Evolutionary conservation across 2,113 vertebrate genomes (phyloP).

Genomic region (Sigmodon hispidus): DNA sequence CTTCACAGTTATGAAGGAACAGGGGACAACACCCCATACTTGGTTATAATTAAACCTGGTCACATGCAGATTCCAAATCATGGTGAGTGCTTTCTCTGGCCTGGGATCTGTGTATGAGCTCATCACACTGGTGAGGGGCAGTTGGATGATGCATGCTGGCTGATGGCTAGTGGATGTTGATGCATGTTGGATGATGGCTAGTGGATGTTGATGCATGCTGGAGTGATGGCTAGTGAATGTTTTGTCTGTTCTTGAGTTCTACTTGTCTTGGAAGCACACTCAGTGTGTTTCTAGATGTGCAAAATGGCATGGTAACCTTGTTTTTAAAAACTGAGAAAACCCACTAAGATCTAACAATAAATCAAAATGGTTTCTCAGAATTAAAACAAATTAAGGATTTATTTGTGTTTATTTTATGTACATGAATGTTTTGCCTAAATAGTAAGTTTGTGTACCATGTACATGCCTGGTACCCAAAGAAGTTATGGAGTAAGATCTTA

Average conservation of each 20-base stretch:
- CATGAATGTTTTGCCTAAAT: background rate
- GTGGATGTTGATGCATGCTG: background rate
- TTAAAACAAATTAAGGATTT: background rate
- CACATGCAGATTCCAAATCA: background rate
- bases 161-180: background rate
- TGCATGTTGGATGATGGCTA: background rate
- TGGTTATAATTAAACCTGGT: background rate
- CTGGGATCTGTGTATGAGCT: background rate
- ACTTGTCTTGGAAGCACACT: constrained; percentile 37
- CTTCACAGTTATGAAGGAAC: constrained; percentile 5
- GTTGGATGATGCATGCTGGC: no score
- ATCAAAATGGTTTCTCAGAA: background rate
- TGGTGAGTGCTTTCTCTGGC: background rate
- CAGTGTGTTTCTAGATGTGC: constrained; percentile 34
- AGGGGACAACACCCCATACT: background rate
- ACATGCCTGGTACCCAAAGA: background rate
- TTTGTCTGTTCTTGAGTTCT: constrained; percentile 23
- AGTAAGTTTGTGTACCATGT: background rate
- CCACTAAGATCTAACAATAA: background rate
- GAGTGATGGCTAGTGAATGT: background rate
- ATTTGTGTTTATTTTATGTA: background rate
- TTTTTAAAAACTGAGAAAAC: constrained; percentile 20
- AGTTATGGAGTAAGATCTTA: background rate
- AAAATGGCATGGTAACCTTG: constrained; percentile 18
- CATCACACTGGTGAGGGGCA: background rate